Evolutionary conservation across 1,140 invertebrate species (phyloP).

Genomic region (Atta texana): DNA sequence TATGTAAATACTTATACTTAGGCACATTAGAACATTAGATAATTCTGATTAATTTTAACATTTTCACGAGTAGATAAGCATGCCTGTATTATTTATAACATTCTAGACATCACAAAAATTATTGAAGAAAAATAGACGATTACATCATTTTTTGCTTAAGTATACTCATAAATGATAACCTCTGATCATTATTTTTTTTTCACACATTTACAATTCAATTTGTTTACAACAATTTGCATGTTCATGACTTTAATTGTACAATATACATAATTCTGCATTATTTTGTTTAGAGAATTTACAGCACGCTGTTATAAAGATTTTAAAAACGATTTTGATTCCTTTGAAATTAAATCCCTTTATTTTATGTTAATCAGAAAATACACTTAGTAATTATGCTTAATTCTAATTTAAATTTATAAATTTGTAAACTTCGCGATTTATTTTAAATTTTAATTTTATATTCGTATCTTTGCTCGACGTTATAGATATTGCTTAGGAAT

Average conservation of each 20-base stretch:
- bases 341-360: neutral
- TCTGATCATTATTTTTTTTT: conserved; percentile 9
- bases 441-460: conserved; percentile 55
- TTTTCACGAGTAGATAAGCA: conserved; percentile 18
- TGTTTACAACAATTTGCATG: conserved; percentile 18
- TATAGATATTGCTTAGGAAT: conserved; percentile 85
- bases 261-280: neutral
- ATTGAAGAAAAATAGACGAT: conserved; percentile 15
- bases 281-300: neutral
- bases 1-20: neutral
- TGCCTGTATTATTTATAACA: neutral
- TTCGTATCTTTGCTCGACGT: conserved; percentile 67
- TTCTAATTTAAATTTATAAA: conserved; percentile 27
- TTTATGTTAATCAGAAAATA: conserved; percentile 5
- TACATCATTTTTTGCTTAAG: conserved; percentile 15
- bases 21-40: conserved; percentile 4
- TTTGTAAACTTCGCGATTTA: neutral
- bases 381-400: neutral
- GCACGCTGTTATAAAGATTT: conserved; percentile 14
- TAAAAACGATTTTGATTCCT: neutral
- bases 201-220: conserved; percentile 12
- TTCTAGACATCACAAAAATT: conserved; percentile 17
- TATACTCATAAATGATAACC: conserved; percentile 35
- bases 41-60: conserved; percentile 10
- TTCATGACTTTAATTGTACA: conserved; percentile 17